Percentiles rank a stretch among this genome's conserved stretches.
Conservation (phyloP, 2,113 vertebrate species). For the Notothenia coriiceps region DNA sequence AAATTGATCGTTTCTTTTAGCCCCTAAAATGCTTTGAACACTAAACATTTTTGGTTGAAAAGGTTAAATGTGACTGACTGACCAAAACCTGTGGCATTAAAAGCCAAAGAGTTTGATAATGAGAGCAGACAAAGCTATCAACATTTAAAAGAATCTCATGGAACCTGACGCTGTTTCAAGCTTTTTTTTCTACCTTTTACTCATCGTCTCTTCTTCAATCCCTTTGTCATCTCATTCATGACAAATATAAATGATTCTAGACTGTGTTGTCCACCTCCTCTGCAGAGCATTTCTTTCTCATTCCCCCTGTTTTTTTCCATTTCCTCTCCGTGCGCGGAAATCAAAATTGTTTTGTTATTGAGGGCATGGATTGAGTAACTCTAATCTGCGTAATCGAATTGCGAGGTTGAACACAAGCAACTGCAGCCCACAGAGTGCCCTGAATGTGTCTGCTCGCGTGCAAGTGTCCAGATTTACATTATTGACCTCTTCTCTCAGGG, state of each 20-base stretch:
- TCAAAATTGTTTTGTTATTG: conserved; percentile 53
- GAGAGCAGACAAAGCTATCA: not conserved
- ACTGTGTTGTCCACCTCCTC: not conserved
- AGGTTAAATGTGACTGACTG: not conserved
- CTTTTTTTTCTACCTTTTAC: not conserved
- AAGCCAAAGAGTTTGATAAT: not conserved
- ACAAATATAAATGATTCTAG: not conserved
- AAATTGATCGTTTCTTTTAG: not conserved
- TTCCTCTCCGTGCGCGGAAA: conserved; percentile 3
- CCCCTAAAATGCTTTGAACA: not conserved
- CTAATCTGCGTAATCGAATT: conserved; percentile 60
- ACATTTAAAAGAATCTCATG: not conserved
- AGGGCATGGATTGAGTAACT: conserved; percentile 50
- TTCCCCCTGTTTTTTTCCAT: conserved; percentile 12
- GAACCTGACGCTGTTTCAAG: not conserved
- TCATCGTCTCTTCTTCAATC: not conserved
- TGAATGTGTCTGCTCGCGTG: conserved; percentile 24
- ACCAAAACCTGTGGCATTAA: not conserved
- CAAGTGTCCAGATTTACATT: conserved; percentile 50
- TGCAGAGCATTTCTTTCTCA: not conserved
- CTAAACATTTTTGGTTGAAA: not conserved
- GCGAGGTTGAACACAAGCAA: conserved; percentile 20
- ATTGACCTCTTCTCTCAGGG: conserved; percentile 45
- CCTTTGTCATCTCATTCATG: not conserved
- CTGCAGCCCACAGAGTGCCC: conserved; percentile 5